Percentiles rank a stretch among this genome's conserved stretches.
phyloP scores from a whole-genome alignment of 2,888 invertebrate genomes.

The Cepaea hortensis region DNA sequence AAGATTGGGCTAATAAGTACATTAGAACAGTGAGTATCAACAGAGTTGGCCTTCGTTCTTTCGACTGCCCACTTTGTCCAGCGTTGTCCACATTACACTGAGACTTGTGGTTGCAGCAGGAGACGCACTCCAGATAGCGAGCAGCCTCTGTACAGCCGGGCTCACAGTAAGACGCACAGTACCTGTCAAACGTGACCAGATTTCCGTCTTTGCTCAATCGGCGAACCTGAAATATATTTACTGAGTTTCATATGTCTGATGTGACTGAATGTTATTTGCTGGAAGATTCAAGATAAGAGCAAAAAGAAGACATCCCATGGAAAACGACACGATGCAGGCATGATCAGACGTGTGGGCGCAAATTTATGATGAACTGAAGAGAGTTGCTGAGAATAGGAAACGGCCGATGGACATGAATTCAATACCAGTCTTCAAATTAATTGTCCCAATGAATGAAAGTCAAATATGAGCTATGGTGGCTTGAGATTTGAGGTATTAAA shows the following conservation, averaged over 20 bases:
- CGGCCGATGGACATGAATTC: too few species aligned
- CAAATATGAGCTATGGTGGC: too few species aligned
- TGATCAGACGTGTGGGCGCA: too few species aligned
- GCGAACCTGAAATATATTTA: slow-evolving; percentile 27
- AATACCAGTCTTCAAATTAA: too few species aligned
- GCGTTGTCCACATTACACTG: slow-evolving; percentile 33
- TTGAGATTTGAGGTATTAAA: too few species aligned
- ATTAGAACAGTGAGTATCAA: not conserved
- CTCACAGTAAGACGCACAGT: slow-evolving; percentile 21
- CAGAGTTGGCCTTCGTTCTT: not conserved
- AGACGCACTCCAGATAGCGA: slow-evolving; percentile 21
- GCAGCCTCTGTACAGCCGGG: slow-evolving; percentile 29
- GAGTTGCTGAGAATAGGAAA: too few species aligned
- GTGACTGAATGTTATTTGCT: not conserved
- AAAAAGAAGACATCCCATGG: too few species aligned
- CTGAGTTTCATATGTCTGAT: not conserved
- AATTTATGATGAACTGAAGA: too few species aligned
- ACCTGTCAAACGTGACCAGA: slow-evolving; percentile 29
- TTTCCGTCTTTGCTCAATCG: not conserved
- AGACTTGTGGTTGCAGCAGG: slow-evolving; percentile 30
- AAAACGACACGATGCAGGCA: too few species aligned
- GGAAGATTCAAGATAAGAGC: too few species aligned
- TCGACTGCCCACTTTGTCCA: not conserved
- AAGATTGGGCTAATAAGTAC: not conserved
- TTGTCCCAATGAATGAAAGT: too few species aligned